These are phyloP conservation scores for Morinoia aosen DNA, from an alignment of 2,888 invertebrate genomes.

Conservation along the genomic window DNA sequence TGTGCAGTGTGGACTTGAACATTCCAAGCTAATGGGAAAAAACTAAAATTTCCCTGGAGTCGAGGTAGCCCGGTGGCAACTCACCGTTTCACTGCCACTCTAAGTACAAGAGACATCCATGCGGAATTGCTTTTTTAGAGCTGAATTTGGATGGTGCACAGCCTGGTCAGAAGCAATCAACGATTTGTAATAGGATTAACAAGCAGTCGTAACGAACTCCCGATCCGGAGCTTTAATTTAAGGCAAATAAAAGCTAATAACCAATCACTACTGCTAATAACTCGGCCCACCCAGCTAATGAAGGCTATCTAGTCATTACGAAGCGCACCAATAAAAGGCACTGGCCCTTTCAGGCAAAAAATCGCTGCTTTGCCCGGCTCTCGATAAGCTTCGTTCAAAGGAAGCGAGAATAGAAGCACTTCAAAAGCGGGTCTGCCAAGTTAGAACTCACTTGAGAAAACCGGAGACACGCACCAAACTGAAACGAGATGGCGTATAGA, in stretches of 20 bases:
- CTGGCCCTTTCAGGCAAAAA: slow-evolving; percentile 22
- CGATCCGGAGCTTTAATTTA: slow-evolving; percentile 36
- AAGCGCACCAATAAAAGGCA: slow-evolving; percentile 44
- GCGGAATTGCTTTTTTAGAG: slow-evolving; percentile 9
- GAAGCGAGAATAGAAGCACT: neutral
- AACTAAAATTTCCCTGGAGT: neutral
- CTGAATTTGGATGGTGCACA: neutral
- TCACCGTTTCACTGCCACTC: neutral
- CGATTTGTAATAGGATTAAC: slow-evolving; percentile 46
- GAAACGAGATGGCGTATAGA: neutral
- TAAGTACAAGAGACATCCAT: slow-evolving; percentile 14
- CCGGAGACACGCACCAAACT: neutral
- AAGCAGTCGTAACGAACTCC: slow-evolving; percentile 50
- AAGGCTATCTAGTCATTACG: slow-evolving; percentile 50
- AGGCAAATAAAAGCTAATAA: slow-evolving; percentile 51
- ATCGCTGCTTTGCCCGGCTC: neutral
- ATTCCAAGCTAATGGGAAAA: neutral
- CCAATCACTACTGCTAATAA: slow-evolving; percentile 48
- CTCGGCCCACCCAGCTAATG: slow-evolving; percentile 46
- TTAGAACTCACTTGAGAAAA: neutral
- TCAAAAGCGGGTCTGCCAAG: neutral
- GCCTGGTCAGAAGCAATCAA: slow-evolving; percentile 45
- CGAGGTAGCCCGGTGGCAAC: neutral
- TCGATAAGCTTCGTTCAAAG: neutral
- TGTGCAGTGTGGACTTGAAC: neutral